phyloP scores from a whole-genome alignment of 2,113 vertebrate genomes.

The Nanorana parkeri region DNA sequence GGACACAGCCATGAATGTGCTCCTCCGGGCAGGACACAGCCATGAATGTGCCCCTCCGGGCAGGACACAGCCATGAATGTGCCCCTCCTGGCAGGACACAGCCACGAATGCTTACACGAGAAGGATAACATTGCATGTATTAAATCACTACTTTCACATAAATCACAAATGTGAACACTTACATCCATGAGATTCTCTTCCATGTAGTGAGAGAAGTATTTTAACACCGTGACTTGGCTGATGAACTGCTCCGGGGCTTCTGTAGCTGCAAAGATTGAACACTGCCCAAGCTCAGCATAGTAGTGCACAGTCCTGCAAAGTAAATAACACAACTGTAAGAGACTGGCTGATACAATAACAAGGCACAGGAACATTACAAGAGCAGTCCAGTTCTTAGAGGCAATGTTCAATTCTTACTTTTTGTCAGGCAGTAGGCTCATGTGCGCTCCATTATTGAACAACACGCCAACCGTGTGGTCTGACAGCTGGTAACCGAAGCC shows the following conservation, averaged over 20 bases:
- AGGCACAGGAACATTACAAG: not conserved
- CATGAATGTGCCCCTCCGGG: no score
- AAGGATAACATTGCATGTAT: no score
- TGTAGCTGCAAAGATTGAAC: conserved; percentile 85
- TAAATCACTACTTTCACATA: no score
- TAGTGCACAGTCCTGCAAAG: conserved; percentile 89
- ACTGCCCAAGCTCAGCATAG: conserved; percentile 91
- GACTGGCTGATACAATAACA: not conserved
- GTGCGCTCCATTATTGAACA: conserved; percentile 97
- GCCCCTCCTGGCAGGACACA: no score
- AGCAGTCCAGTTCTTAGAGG: no score
- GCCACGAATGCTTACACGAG: no score
- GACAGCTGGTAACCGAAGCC: conserved; percentile 98
- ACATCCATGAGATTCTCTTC: conserved; percentile 99
- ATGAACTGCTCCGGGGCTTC: conserved; percentile 94
- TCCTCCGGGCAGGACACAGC: no score
- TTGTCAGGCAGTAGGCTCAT: conserved; percentile 97
- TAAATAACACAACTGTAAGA: not conserved
- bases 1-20: no score
- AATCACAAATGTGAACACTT: conserved; percentile 67
- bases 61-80: no score
- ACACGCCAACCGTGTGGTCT: conserved; percentile 94
- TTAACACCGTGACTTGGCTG: conserved; percentile 94
- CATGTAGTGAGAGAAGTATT: conserved; percentile 99
- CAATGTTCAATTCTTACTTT: conserved; percentile 77